Evolutionary conservation across 2,888 invertebrate genomes (phyloP), one percentile per base, ranked within the genome.

Genomic region (Andrena camellia): DNA sequence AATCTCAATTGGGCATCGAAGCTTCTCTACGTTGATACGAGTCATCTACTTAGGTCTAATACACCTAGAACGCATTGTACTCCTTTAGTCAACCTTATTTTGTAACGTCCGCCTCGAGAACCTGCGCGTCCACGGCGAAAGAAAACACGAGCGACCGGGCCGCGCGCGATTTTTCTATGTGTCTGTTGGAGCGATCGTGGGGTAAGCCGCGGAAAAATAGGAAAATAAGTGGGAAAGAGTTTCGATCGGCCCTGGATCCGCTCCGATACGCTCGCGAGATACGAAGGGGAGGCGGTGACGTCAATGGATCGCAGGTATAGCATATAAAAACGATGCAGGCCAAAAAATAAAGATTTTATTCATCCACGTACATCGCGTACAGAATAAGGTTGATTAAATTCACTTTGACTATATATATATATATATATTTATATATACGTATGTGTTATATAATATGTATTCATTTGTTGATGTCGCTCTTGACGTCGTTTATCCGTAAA

Each of bases 261-360:
- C 57, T n/a, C 57, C 35, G 35, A 68, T 17, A 20, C 23, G 8
- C n/a, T 59, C 29, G 35, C 31, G 13, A 50, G 35, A 1, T 20
- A 26, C n/a, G 33, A 42, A 35, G 17, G 33, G 69, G n/a, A 62
- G 48, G 48, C 23, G 31, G 29, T 26, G 26, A 17, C 26, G 69
- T 23, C 62, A 63, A 35, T 31, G 75, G 78, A 81, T 71, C 60
- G 64, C 78, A 85, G 89, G 90, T 89, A 89, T 70, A 90, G 68
- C 81, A 89, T 86, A 86, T 91, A 90, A 92, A 92, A 92, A 92
- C 92, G 90, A 91, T 92, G 90, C 91, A 92, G 90, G 90, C 90
- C 91, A 91, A 92, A 92, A 92, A 92, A 92, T 92, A 92, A 92
- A 91, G 89, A 91, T 85, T 92, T 92, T 92, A 92, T 92, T 92